Evolutionary conservation across 2,113 vertebrate genomes (phyloP), one percentile per base, ranked within the genome.

Genomic region (Leucopsar rothschildi): DNA sequence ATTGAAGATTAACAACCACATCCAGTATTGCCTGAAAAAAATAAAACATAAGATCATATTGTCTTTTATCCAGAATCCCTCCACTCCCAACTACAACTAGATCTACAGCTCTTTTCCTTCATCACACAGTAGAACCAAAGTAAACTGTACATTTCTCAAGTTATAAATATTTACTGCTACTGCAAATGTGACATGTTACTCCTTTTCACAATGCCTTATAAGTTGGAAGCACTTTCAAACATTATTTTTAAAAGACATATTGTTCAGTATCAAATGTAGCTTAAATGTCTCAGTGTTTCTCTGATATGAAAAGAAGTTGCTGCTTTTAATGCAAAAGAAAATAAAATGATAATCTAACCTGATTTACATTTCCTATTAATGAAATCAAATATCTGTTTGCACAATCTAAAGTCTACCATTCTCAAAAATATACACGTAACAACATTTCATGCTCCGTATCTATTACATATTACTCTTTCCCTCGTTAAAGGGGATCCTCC

Each of bases 1-100:
- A 98, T 3, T 98, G 98, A 97, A 98, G 98, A 96, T 98, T 98
- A 85, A 98, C 98, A 96, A 98, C 98, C 90, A 98, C 98, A 85
- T 98, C 98, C 97, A 98, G 91, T 97, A 98, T 98, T 95, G 98
- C 98, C 98, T 98, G 47, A 92, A 65, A 95, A 96, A 96, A 93
- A 95, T 52, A 92, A 73, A 97, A 40, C 16, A 49, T 18, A 57
- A 60, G 24, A 50, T 81, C 6, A 65, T 55, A n/a, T 15, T 39
- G 12, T 45, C 22, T 70, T 82, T 59, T 37, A 49, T 25, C 5
- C 25, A 53, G 31, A 15, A 47, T 55, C 29, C 13, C 57, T 24
- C 10, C 14, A 61, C 20, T 42, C 29, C 53, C 15, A 70, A 6
- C 12, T 69, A 15, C 39, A 95, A 18, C 13, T 44, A 57, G 11